Evolutionary conservation across 2,888 invertebrate genomes (phyloP).

Genomic region (Trissolcus japonicus): DNA sequence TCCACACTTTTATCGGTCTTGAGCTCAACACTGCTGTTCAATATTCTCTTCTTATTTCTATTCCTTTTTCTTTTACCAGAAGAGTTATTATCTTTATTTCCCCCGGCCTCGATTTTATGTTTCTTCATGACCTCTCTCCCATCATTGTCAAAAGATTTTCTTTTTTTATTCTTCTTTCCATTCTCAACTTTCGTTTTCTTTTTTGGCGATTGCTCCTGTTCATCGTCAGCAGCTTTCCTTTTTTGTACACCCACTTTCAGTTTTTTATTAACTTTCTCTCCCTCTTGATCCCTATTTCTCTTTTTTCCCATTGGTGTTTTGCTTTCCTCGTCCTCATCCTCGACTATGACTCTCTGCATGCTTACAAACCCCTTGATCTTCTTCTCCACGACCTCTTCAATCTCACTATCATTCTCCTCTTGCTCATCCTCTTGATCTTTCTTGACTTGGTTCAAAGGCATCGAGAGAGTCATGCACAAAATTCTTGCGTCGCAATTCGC

Average conservation of each 20-base stretch:
- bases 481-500: slow-evolving; percentile 82
- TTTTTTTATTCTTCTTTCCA: slow-evolving; percentile 31
- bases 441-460: slow-evolving; percentile 26
- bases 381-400: slow-evolving; percentile 59
- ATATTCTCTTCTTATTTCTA: slow-evolving; percentile 57
- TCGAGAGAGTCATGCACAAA: slow-evolving; percentile 82
- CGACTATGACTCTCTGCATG: slow-evolving; percentile 27
- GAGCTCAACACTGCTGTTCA: not conserved
- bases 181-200: slow-evolving; percentile 31
- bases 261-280: slow-evolving; percentile 3
- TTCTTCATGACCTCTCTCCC: slow-evolving; percentile 1
- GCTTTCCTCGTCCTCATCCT: slow-evolving; percentile 20
- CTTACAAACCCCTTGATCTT: slow-evolving; percentile 4
- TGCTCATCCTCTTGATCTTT: not conserved
- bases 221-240: slow-evolving; percentile 9
- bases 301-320: slow-evolving; percentile 4
- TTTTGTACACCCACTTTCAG: slow-evolving; percentile 12
- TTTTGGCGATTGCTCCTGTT: not conserved
- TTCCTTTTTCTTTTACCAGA: slow-evolving; percentile 36
- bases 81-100: not conserved
- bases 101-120: slow-evolving; percentile 8
- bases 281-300: slow-evolving; percentile 8
- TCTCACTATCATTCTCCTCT: slow-evolving; percentile 24
- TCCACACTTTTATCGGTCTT: not conserved
- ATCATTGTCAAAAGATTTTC: slow-evolving; percentile 19